phyloP scores from a whole-genome alignment of 1,140 invertebrate genomes.

The Vanessa tameamea region DNA sequence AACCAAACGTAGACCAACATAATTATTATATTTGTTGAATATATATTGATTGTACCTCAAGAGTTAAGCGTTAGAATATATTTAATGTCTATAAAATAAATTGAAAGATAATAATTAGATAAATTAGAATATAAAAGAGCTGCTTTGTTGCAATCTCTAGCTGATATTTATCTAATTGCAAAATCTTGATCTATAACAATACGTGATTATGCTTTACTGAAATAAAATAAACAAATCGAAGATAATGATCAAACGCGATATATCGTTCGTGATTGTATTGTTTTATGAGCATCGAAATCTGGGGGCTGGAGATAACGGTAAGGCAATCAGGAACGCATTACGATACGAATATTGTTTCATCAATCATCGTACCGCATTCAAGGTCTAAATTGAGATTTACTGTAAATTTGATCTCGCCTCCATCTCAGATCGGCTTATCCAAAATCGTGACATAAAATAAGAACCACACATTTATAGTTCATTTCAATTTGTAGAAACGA shows the following conservation, averaged over 20 bases:
- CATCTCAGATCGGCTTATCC: conserved; percentile 25
- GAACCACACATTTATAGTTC: conserved; percentile 3
- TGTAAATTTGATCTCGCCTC: conserved; percentile 36
- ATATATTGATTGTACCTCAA: no score
- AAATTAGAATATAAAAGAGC: neutral
- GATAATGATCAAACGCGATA: conserved; percentile 31
- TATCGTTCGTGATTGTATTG: conserved; percentile 39
- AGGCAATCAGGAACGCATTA: conserved; percentile 43
- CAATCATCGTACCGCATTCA: conserved; percentile 41
- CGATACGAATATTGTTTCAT: conserved; percentile 43
- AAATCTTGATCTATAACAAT: conserved; percentile 35
- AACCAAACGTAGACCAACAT: no score
- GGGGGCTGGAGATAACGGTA: conserved; percentile 36
- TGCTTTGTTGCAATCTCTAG: neutral
- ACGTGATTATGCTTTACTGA: conserved; percentile 21
- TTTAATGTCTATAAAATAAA: no score
- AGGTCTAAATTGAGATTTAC: conserved; percentile 44
- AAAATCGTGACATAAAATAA: conserved; percentile 25
- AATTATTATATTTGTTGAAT: no score
- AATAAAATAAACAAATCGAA: conserved; percentile 36
- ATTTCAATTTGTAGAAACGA: no score
- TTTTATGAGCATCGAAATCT: conserved; percentile 35
- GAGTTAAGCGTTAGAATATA: no score
- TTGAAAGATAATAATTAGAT: no score
- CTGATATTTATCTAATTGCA: neutral